Evolutionary conservation across 2,113 vertebrate species (phyloP).

Genomic region (Aleadryas rufinucha): DNA sequence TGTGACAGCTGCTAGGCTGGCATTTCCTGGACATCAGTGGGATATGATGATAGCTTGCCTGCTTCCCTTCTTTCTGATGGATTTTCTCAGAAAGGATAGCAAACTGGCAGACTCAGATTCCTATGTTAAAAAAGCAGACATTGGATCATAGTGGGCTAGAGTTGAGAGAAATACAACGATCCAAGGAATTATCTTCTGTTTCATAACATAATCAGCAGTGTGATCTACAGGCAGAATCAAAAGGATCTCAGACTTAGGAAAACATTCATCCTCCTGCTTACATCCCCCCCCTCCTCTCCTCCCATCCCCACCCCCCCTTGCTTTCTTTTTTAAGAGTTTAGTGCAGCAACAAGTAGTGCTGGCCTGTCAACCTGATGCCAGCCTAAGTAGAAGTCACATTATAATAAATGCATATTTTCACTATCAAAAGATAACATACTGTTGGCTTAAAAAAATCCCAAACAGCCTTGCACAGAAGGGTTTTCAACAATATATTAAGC

Average conservation of each 20-base stretch:
- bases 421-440: slow-evolving; percentile 15
- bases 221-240: neutral
- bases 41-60: slow-evolving; percentile 60
- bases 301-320: neutral
- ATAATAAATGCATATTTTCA: neutral
- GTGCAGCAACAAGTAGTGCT: neutral
- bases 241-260: neutral
- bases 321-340: neutral
- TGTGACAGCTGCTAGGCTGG: slow-evolving; percentile 75
- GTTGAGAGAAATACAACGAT: neutral
- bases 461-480: neutral
- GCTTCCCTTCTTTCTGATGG: slow-evolving; percentile 64
- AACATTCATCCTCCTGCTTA: neutral
- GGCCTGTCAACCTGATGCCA: neutral
- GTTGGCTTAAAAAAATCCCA: neutral
- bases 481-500: slow-evolving; percentile 35
- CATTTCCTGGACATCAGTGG: slow-evolving; percentile 70
- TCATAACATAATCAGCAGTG: neutral
- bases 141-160: neutral
- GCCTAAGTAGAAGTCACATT: neutral
- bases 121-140: slow-evolving; percentile 27
- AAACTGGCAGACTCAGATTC: slow-evolving; percentile 30
- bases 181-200: slow-evolving; percentile 29
- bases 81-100: slow-evolving; percentile 47
- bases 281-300: neutral